Evolutionary conservation across 2,797 vertebrate genomes (phyloP).

Genomic region (Spondyliosoma cantharus): DNA sequence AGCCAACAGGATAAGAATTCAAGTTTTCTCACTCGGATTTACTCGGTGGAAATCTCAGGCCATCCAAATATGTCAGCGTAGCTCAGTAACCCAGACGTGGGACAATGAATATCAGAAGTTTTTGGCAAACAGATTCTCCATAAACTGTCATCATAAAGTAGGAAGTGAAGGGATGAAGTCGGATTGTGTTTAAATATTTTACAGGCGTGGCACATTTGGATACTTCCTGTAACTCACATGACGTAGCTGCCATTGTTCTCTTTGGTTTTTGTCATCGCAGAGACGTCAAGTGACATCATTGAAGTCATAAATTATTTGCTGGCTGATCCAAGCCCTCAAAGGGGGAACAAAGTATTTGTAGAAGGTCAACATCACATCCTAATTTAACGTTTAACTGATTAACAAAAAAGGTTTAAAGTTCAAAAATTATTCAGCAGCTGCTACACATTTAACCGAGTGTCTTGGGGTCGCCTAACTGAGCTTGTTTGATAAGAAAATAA

Average conservation of each 20-base stretch:
- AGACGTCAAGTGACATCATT: slow-evolving; percentile 13
- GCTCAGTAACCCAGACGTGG: slow-evolving; percentile 26
- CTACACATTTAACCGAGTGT: too few species aligned
- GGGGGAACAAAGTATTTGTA: not conserved
- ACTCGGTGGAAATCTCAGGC: slow-evolving; percentile 49
- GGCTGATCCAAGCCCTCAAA: not conserved
- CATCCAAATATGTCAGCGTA: slow-evolving; percentile 33
- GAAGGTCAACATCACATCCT: slow-evolving; percentile 3
- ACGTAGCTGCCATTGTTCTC: slow-evolving; percentile 25
- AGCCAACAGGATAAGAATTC: slow-evolving; percentile 27
- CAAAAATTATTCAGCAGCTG: slow-evolving; percentile 11
- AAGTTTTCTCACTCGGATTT: slow-evolving; percentile 36
- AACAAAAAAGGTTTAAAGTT: not conserved
- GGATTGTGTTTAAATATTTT: slow-evolving; percentile 6
- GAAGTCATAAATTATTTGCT: slow-evolving; percentile 14
- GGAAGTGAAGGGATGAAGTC: not conserved
- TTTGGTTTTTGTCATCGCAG: slow-evolving; percentile 9
- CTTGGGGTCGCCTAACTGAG: too few species aligned
- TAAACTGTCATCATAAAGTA: slow-evolving; percentile 13
- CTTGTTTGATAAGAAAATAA: too few species aligned
- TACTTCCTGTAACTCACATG: slow-evolving; percentile 1
- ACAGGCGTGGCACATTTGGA: slow-evolving; percentile 1
- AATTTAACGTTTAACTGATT: slow-evolving; percentile 20
- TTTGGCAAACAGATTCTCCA: slow-evolving; percentile 25
- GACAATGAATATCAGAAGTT: not conserved